Evolutionary conservation across 2,888 invertebrate genomes (phyloP).

Genomic region (Plebejus melissa): DNA sequence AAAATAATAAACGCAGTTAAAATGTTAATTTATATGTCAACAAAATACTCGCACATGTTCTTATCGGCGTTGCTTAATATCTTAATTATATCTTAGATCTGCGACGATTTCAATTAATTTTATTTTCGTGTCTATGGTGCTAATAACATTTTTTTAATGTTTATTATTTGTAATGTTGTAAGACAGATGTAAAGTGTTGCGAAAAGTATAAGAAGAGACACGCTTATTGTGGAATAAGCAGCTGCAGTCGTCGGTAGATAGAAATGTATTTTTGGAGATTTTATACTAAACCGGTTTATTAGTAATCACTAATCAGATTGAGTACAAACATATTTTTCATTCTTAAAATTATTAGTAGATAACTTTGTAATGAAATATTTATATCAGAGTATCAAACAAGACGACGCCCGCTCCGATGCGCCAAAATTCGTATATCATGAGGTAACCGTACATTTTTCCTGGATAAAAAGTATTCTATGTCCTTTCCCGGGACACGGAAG

Average conservation of each 20-base stretch:
- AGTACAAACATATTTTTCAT: background rate
- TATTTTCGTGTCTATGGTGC: background rate
- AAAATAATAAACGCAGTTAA: conserved; percentile 10
- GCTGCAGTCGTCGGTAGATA: background rate
- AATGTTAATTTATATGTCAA: conserved; percentile 21
- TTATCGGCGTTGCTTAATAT: background rate
- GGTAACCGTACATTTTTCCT: no score
- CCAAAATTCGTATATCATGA: no score
- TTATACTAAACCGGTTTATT: background rate
- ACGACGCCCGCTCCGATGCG: no score
- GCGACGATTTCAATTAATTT: background rate
- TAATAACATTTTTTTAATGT: background rate
- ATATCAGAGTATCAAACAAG: no score
- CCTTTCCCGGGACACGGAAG: no score
- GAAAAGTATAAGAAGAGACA: background rate
- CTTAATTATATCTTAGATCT: conserved; percentile 17
- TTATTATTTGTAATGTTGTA: background rate
- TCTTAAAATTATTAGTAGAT: background rate
- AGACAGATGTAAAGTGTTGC: background rate
- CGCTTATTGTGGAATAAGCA: background rate
- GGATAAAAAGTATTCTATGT: no score
- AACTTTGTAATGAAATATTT: no score
- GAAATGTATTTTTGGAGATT: background rate
- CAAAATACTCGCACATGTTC: conserved; percentile 20
- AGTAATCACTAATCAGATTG: background rate